Evolutionary conservation across 2,888 invertebrate genomes (phyloP).

Genomic region (Erebia palarica): DNA sequence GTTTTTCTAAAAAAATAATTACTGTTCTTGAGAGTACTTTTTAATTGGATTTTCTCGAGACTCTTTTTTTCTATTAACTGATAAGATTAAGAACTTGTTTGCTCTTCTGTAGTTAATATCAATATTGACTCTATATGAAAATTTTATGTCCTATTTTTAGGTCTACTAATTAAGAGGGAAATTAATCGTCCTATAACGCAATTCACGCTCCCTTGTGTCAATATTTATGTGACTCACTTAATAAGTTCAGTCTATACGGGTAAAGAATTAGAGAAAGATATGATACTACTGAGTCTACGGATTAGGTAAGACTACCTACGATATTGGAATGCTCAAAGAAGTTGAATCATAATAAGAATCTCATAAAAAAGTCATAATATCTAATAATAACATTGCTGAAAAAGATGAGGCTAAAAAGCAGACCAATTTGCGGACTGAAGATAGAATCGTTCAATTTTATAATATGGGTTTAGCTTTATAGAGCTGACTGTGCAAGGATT

Average conservation of each 20-base stretch:
- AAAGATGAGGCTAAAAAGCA: not conserved
- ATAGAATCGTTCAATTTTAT: conserved; percentile 14
- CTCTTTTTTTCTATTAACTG: not conserved
- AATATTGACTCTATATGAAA: too few species aligned
- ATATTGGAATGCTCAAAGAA: not conserved
- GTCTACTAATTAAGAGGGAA: too few species aligned
- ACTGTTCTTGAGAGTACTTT: not conserved
- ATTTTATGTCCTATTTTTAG: too few species aligned
- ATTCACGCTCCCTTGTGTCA: too few species aligned
- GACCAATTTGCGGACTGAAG: conserved; percentile 7
- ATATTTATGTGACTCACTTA: too few species aligned
- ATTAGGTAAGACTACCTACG: not conserved
- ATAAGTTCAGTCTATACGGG: too few species aligned
- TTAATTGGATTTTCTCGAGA: not conserved
- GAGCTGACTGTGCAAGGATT: conserved; percentile 13
- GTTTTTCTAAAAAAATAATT: not conserved
- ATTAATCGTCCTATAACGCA: too few species aligned
- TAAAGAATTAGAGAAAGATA: too few species aligned
- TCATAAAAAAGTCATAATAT: not conserved
- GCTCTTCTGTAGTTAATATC: not conserved
- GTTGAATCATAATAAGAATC: not conserved
- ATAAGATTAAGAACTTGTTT: not conserved
- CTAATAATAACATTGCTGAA: not conserved
- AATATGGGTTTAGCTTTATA: conserved; percentile 12
- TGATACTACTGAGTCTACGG: too few species aligned